Evolutionary conservation across 1,140 invertebrate species (phyloP), one percentile per base, ranked within the genome.

Genomic region (Bombus waltoni): DNA sequence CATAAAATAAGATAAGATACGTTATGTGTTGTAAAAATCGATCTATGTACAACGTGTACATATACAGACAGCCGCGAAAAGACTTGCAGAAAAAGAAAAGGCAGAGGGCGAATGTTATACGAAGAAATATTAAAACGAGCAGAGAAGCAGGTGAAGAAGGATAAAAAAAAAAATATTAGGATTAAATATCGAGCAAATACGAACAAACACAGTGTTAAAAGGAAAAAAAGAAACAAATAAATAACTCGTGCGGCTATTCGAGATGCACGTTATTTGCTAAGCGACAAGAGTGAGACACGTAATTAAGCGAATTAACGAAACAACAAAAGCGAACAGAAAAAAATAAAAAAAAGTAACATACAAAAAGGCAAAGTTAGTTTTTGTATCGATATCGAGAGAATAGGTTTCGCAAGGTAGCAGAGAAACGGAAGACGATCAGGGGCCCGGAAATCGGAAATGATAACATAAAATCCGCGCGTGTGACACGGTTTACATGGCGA

Each of bases 401-500:
- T 86, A 90, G 70, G 57, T 89, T 71, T 78, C 80, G 75, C 68
- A 70, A 73, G 40, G 73, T 78, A 90, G 88, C 83, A 68, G n/a
- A 59, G 25, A 76, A 62, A 76, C 35, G 89, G 89, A 80, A 59
- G 32, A 81, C 65, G 65, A 83, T 53, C 73, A 70, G 47, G 81
- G 83, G 90, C 93, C 91, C 92, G 78, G 89, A 93, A 94, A 94
- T 93, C 91, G 93, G 93, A 94, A 94, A 94, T 94, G 92, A 92
- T 88, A 73, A 66, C 84, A 32, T 89, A 86, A 62, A 87, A 68
- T 70, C n/a, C 0, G 38, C 68, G 18, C 53, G 59, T 65, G 74
- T 32, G n/a, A 76, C 35, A 40, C 25, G 25, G 32, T 32, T 65
- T 59, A 66, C n/a, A 32, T n/a, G 59, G 59, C 59, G 75, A 78